Evolutionary conservation across 2,797 vertebrate species (phyloP), one percentile per base, ranked within the genome.

Genomic region (Cacajao melanocephalus): DNA sequence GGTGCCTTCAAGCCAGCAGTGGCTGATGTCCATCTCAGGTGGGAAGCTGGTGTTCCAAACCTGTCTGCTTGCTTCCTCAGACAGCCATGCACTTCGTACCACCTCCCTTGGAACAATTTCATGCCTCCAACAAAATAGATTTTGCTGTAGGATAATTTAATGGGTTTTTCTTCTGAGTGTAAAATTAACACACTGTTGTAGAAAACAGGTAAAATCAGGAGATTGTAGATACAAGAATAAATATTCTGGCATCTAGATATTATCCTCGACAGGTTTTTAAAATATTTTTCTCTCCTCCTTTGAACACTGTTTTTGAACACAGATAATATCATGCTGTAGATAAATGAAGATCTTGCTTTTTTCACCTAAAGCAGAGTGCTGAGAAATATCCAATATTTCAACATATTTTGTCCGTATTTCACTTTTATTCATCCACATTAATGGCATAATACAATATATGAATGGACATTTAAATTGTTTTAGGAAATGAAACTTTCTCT

Each of bases 71-170:
- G 14, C 15, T n/a, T 19, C 33, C 64, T 19, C 33, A 0, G 7
- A 67, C 7, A 70, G n/a, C 13, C 14, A 1, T 17, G 22, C 12
- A 7, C 30, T 13, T 10, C 15, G 7, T 17, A 4, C 20, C 17
- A 1, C 36, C 13, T n/a, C 55, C 28, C 6, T 19, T 26, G 14
- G 9, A 0, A 1, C 6, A 41, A 44, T 39, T 9, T 7, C n/a
- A 15, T 19, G 17, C 57, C 41, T 79, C 44, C 52, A 26, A 57
- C 50, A n/a, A 87, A 44, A 58, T n/a, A 58, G 33, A 39, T 15
- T 46, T 36, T n/a, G 1, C 17, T 58, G 3, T 30, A 20, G 26
- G 17, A 39, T 75, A 39, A 67, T 90, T 52, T 46, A 64, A 12
- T 26, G 12, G 26, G 1, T 3, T 76, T 67, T 61, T 39, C 39